Base-by-base conservation (phyloP, 92 coral and sea anemone species). In the Porites cylindrica region DNA sequence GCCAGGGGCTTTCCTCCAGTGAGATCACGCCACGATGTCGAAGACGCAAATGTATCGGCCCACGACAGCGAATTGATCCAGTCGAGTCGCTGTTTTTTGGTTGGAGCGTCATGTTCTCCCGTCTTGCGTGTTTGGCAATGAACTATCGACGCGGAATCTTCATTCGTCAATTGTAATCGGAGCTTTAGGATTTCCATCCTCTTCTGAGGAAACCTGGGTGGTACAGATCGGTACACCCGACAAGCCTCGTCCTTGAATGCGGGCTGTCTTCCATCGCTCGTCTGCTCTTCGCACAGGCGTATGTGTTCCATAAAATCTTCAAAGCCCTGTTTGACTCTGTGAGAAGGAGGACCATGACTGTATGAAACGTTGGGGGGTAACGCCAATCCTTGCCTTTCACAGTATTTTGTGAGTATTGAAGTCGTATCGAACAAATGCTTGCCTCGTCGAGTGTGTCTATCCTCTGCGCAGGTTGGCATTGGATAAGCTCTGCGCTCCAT, bases 301-400 rank as follows among this genome's bases (percentile, higher is more conserved):
- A 20, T 66, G 70, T 66, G 70, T 17, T 66, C 70, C 70, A 66
- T 66, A 26, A 66, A 66, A 1, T 66, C 70, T 66, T 66, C 70
- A 66, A 54, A 54, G 59, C 59, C 59, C 59, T 54, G 59, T 54
- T 54, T 54, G 13, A 9, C 13, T 12, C 11, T 2, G 59, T 54
- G 59, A 9, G 59, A 54, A 9, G 59, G 59, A 54, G 59, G 59
- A 7, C 59, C 59, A 12, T 54, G 59, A 54, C 59, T 54, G 59
- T 54, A 54, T 12, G 11, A 9, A 12, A 54, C 59, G 9, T 4
- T 4, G 59, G 9, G 11, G 2, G 59, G 59, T 9, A 54, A 8
- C 59, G 59, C 11, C 59, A 54, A 9, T 8, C 59, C 59, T 54
- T 54, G 9, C 13, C 59, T 54, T 4, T 12, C 13, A 12, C 59